Base-by-base conservation (phyloP, 2,888 invertebrate genomes). In the Acronicta alni region DNA sequence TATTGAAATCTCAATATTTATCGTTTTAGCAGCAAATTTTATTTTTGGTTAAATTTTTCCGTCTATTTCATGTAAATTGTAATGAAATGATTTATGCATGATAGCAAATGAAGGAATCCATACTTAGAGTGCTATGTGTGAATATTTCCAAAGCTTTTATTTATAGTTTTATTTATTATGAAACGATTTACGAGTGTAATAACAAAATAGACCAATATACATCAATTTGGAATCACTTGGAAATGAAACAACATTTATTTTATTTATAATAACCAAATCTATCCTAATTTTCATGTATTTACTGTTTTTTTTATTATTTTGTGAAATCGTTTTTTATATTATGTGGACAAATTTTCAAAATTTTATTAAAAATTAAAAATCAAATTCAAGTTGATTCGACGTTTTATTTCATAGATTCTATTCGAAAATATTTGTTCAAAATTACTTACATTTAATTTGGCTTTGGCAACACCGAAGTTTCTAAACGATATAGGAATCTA, bases 391-490 rank as follows among this genome's bases (percentile, higher is more conserved):
- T 62, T 62, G 38, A 59, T 69, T 65, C 37, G 67, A 65, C 16
- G 43, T 78, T 72, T 72, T 75, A 72, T 72, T 72, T 71, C 16
- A 55, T 72, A 61, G 75, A 65, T 49, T 60, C 48, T 41, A 55
- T 61, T 69, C 62, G 62, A 55, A 61, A 63, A 75, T 58, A 57
- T 76, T 60, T 74, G 64, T 72, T 64, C 59, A 52, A 75, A 67
- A 66, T 65, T 59, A 64, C 69, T 71, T 72, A 72, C 49, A 70
- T 67, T 72, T 81, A 77, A 62, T 82, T 85, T 84, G 82, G 84
- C 81, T 81, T 82, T 80, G 81, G 80, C 76, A 79, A 82, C 77
- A 80, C 72, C 70, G 64, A 75, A 70, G 72, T 71, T 53, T 45
- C 35, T 68, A 68, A 46, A 78, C 57, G 57, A 26, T 56, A 57